Conservation (phyloP, 2,888 invertebrate genomes). For the Siphlonurus alternatus region DNA sequence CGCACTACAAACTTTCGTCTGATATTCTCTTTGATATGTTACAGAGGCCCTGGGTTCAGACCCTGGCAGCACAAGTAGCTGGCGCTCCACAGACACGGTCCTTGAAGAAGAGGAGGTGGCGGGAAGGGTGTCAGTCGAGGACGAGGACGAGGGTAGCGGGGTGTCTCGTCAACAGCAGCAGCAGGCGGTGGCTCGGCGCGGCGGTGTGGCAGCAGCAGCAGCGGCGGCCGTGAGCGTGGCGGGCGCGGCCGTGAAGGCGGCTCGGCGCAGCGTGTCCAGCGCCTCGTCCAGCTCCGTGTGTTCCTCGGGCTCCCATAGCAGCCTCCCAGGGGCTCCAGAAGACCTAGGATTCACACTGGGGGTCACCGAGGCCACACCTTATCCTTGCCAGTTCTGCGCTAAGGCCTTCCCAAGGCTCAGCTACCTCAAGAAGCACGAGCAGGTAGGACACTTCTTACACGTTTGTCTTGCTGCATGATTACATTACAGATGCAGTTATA, state of each 20-base stretch:
- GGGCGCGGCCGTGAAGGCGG: conserved; percentile 38
- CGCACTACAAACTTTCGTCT: no score
- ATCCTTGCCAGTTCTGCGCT: conserved; percentile 83
- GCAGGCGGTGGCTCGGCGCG: not conserved
- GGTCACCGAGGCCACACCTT: conserved; percentile 58
- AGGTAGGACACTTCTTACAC: conserved; percentile 57
- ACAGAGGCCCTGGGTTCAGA: conserved; percentile 49
- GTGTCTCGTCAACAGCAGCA: not conserved
- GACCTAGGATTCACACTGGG: conserved; percentile 38
- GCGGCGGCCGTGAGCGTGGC: not conserved
- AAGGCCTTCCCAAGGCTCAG: conserved; percentile 76
- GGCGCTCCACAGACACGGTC: conserved; percentile 5
- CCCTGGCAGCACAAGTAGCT: conserved; percentile 21
- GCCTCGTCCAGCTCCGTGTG: conserved; percentile 38
- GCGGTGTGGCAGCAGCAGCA: not conserved
- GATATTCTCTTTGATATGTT: conserved; percentile 19
- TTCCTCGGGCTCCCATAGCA: conserved; percentile 27
- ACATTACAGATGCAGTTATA: no score
- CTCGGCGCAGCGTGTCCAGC: conserved; percentile 20
- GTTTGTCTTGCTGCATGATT: no score
- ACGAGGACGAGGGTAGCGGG: not conserved
- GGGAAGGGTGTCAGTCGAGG: not conserved
- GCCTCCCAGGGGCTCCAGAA: conserved; percentile 17
- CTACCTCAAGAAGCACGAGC: conserved; percentile 81
- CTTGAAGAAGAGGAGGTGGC: not conserved